Evolutionary conservation across 2,888 invertebrate species (phyloP), one percentile per base, ranked within the genome.

Genomic region (Hypolimnas misippus): DNA sequence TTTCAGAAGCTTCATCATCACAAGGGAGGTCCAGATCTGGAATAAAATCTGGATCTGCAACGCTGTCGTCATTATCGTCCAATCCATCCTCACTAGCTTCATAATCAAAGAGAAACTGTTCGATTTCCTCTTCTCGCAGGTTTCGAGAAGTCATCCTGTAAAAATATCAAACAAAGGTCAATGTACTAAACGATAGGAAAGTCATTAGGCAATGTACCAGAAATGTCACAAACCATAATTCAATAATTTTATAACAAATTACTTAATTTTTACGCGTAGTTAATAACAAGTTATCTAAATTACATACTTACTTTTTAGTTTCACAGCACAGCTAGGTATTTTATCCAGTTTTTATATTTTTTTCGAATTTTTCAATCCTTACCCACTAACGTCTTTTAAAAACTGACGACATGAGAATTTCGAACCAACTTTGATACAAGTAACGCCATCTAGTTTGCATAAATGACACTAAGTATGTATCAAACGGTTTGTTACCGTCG

Each of bases 1-100:
- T 40, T 40, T 40, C 40, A 40, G 14, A 40, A 40, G 40, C 40
- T 40, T 40, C 40, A 40, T 40, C 40, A 12, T 40, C 40, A 40
- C 40, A 40, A 40, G 40, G 14, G 40, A 40, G 40, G n/a, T 40
- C 40, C 40, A 40, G 14, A 40, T 40, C 40, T 40, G 40, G 40
- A 40, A 40, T 40, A 40, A 40, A 40, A 40, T 40, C 64, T 61
- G 57, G 44, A 62, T 42, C 14, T 42, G 14, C 16, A 16, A 14
- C 59, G 29, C 29, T 29, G 14, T 40, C 40, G 40, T 40, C 40
- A 40, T 40, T 10, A 40, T 40, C 40, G 40, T 40, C 40, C 12
- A 40, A 14, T 40, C 40, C 40, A 40, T 40, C 40, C 40, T 40
- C 40, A 14, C 40, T 40, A n/a, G 40, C 40, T 40, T 40, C 40